Base-by-base conservation (phyloP, 2,888 invertebrate genomes). In the Leptinotarsa rubiginosa region DNA sequence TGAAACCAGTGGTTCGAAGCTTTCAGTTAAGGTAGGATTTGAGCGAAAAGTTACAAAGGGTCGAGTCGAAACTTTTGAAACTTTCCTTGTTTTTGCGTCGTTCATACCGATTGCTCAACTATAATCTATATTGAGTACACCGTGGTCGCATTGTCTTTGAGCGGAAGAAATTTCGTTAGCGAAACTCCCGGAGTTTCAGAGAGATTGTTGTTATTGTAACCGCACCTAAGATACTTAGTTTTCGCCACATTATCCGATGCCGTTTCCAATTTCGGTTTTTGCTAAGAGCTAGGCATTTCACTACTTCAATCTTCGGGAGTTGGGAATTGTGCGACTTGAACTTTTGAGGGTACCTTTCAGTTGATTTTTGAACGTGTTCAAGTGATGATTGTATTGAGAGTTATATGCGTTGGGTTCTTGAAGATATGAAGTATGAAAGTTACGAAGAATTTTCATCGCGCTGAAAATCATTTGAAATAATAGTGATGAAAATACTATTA, bases 51-150 rank as follows among this genome's bases (percentile, higher is more conserved):
- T 75, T 75, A 70, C 69, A 75, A 73, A 73, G 65, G 73, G 72
- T 49, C 56, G 52, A 70, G 52, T 41, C 10, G 10, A 73, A 78
- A 78, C 75, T 78, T 78, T 59, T 47, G 62, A 50, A 76, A 79
- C 79, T 77, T 79, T 73, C 76, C 75, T 59, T 75, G 76, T 76
- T 76, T 76, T 77, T 74, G 69, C 47, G 12, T 65, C 70, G 71
- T 78, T 75, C 67, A 74, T 74, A 75, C 73, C 77, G 70, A 79
- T 76, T 70, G 77, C 70, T 65, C 76, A 68, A 77, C 77, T 73
- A 72, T 75, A 75, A 75, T 77, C 77, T 75, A 70, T 77, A 76
- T 77, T 73, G 77, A 72, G 77, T 77, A 78, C 75, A 77, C 76
- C 76, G 75, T 76, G 77, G 72, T 75, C 72, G 69, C 73, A 74